A percentile compares a stretch with the other conserved stretches of the same genome.
Conservation (phyloP, 2,888 invertebrate species). For the Hecatera dysodea region DNA sequence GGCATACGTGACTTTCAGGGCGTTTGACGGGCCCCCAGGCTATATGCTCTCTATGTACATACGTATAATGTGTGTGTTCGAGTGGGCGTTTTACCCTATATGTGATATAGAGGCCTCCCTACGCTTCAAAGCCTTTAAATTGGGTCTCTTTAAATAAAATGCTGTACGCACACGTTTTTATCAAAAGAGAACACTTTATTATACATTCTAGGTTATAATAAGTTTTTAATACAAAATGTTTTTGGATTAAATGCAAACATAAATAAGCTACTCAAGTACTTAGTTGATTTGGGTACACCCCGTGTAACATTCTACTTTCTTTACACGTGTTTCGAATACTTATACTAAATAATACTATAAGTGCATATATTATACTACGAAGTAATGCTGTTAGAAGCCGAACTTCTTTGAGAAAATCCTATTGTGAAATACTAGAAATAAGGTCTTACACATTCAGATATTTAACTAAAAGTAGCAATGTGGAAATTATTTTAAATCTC, state of each 20-base stretch:
- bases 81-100: slow-evolving; percentile 82
- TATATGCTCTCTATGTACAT: slow-evolving; percentile 77
- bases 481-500: too few relatives aligned
- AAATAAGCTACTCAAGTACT: slow-evolving; percentile 26
- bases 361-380: neutral
- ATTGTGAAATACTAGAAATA: neutral
- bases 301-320: slow-evolving; percentile 10
- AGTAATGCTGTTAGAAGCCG: slow-evolving; percentile 8
- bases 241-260: slow-evolving; percentile 41
- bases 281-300: slow-evolving; percentile 3
- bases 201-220: slow-evolving; percentile 51
- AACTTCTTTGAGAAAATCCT: neutral
- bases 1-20: slow-evolving; percentile 89
- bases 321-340: slow-evolving; percentile 46
- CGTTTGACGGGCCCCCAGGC: slow-evolving; percentile 87
- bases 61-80: slow-evolving; percentile 75
- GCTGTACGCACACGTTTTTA: slow-evolving; percentile 69
- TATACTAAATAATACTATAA: slow-evolving; percentile 6
- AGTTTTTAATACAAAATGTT: slow-evolving; percentile 50
- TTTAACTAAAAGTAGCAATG: neutral
- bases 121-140: slow-evolving; percentile 87
- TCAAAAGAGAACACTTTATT: slow-evolving; percentile 69
- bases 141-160: slow-evolving; percentile 87
- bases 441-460: neutral
- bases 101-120: slow-evolving; percentile 82